These are phyloP conservation scores for Eclectus roratus DNA, from an alignment of 2,113 vertebrate genomes.

Conservation along the genomic window DNA sequence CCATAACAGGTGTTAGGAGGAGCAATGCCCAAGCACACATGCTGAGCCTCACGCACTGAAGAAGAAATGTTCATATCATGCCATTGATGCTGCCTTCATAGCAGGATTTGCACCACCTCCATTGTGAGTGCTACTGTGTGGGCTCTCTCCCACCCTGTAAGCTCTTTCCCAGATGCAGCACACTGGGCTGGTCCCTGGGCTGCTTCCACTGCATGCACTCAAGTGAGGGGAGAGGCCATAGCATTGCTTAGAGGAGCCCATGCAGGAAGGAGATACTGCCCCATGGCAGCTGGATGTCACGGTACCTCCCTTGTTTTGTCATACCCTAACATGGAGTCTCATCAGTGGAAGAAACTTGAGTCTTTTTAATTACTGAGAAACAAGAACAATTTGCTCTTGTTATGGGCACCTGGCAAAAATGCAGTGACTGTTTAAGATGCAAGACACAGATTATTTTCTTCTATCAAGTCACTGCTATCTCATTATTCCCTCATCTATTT, in stretches of 20 bases:
- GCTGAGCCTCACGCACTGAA: not conserved
- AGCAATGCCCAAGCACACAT: fast-evolving
- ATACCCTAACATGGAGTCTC: not conserved
- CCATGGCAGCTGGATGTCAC: fast-evolving
- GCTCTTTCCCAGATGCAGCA: not conserved
- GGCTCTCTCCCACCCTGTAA: not conserved
- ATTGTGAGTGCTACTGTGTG: not conserved
- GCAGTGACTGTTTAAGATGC: not conserved
- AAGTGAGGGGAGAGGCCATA: not conserved
- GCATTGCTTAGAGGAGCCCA: not conserved
- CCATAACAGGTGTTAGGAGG: not conserved
- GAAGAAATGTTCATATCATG: not conserved
- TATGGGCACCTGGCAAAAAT: not conserved
- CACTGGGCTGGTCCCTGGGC: not conserved
- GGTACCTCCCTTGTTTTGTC: not conserved
- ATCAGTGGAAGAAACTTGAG: not conserved
- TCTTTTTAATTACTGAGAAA: not conserved
- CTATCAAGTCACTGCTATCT: not conserved
- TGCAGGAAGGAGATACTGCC: not conserved
- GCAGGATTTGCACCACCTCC: not conserved
- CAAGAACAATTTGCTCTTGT: not conserved
- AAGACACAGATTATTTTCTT: not conserved
- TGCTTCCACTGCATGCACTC: fast-evolving
- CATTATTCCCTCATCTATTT: not conserved
- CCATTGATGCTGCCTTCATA: not conserved